A percentile compares a stretch with the other conserved stretches of the same genome.
Conservation (phyloP, 2,113 vertebrate genomes). For the Syngnathus typhle region DNA sequence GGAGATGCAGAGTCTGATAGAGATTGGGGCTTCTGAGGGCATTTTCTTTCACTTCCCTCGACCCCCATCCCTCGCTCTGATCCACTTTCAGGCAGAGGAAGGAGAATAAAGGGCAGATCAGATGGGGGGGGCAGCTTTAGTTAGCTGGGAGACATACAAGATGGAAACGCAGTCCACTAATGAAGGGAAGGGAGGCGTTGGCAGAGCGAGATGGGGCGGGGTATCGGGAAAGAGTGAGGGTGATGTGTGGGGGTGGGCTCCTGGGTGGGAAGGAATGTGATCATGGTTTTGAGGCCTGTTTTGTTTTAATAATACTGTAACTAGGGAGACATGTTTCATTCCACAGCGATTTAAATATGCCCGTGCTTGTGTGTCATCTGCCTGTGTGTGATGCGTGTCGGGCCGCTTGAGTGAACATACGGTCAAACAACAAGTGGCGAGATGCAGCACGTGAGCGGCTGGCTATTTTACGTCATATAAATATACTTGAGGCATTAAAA, state of each 20-base stretch:
- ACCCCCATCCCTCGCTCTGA: conserved; percentile 9
- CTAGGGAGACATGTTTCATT: conserved; percentile 55
- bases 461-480: too few species aligned
- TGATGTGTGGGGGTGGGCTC: conserved; percentile 23
- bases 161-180: conserved; percentile 43
- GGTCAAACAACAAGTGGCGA: too few species aligned
- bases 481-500: neutral
- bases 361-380: conserved; percentile 43
- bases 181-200: conserved; percentile 50
- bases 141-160: conserved; percentile 30
- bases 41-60: conserved; percentile 41
- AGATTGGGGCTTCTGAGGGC: conserved; percentile 50
- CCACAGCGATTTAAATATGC: conserved; percentile 33
- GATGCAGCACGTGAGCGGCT: too few species aligned
- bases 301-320: conserved; percentile 61
- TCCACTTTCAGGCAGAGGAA: conserved; percentile 43
- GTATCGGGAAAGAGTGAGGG: conserved; percentile 34
- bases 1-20: conserved; percentile 60
- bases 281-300: conserved; percentile 52
- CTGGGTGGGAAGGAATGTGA: conserved; percentile 54
- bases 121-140: conserved; percentile 19
- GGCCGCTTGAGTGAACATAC: too few species aligned
- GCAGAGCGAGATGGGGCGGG: conserved; percentile 46
- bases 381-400: conserved; percentile 9
- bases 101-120: conserved; percentile 41